Percentiles rank a stretch among this genome's conserved stretches.
Evolutionary conservation across 2,888 invertebrate genomes (phyloP).

Genomic region (Ganaspis brasiliensis): DNA sequence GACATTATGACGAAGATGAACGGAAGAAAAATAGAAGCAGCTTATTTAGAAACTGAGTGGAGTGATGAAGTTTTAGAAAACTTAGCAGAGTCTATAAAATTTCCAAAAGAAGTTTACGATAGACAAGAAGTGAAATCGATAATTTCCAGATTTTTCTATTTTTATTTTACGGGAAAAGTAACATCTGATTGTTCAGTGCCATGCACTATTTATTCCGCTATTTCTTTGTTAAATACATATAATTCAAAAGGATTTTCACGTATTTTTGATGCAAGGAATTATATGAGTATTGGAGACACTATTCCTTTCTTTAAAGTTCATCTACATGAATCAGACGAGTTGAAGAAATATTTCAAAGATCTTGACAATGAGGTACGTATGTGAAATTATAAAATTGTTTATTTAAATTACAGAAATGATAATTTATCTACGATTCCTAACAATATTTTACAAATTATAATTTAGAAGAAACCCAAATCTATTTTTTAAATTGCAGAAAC

Average conservation of each 20-base stretch:
- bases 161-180: background rate
- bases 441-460: background rate
- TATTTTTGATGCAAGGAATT: background rate
- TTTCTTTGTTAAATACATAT: background rate
- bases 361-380: background rate
- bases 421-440: background rate
- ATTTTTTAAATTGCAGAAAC: too few species aligned
- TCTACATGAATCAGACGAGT: background rate
- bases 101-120: background rate
- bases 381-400: background rate
- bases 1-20: too few species aligned
- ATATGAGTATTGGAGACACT: background rate
- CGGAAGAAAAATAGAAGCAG: too few species aligned
- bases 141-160: conserved; percentile 18
- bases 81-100: background rate
- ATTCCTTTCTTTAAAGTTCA: background rate
- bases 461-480: too few species aligned
- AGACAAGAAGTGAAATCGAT: background rate
- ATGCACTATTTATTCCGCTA: conserved; percentile 1
- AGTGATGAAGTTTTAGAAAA: background rate
- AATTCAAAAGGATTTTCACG: background rate
- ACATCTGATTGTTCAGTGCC: background rate
- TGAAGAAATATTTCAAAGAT: background rate
- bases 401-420: background rate
- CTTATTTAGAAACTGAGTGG: background rate